Percentiles rank a stretch among this genome's conserved stretches.
Conservation (phyloP, 2,113 vertebrate species). For the Eulemur rufifrons region DNA sequence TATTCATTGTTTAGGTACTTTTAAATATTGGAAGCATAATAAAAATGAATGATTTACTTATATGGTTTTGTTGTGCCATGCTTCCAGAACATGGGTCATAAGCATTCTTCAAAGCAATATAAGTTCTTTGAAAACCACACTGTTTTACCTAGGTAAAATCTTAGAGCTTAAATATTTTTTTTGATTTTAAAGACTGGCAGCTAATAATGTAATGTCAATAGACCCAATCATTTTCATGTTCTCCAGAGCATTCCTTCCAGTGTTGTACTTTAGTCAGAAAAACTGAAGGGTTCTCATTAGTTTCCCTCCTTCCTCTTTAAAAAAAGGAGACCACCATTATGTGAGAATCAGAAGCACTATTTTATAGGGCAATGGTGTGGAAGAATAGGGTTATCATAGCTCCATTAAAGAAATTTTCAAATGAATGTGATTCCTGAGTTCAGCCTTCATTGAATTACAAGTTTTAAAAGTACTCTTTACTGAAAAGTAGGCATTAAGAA, state of each 20-base stretch:
- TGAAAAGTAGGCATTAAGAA: constrained; percentile 34
- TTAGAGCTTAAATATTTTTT: background rate
- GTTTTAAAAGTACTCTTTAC: constrained; percentile 60
- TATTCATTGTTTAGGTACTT: background rate
- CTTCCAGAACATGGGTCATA: background rate
- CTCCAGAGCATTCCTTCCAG: background rate
- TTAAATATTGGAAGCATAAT: background rate
- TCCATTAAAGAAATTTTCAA: background rate
- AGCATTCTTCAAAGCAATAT: background rate
- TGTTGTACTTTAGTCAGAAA: constrained; percentile 12
- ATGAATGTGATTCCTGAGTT: background rate
- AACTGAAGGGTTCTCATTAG: background rate
- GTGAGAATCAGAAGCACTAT: background rate
- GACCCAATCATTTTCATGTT: background rate
- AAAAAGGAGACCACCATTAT: background rate
- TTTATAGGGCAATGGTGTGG: background rate
- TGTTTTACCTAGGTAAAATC: background rate
- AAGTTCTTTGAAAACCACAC: background rate
- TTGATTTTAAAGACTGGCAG: background rate
- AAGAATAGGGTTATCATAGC: background rate
- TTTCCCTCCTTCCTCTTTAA: background rate
- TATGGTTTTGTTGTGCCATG: background rate
- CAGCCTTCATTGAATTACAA: background rate
- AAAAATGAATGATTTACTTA: background rate
- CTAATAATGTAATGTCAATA: background rate